Conservation (phyloP, 2,113 vertebrate species). For the Okapia johnstoni region DNA sequence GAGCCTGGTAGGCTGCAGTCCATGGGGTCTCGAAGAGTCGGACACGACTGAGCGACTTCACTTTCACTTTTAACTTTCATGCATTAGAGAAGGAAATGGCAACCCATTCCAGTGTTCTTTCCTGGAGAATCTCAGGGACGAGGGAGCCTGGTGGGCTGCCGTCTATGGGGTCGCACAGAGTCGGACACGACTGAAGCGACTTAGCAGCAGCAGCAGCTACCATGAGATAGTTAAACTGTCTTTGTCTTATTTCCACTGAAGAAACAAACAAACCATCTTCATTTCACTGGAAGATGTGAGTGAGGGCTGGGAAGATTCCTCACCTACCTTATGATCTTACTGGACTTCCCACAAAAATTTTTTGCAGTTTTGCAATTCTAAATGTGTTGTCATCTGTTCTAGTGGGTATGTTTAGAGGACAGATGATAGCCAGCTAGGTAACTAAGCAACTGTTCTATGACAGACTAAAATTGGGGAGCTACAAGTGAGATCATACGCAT, state of each 20-base stretch:
- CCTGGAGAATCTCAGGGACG: too few relatives aligned
- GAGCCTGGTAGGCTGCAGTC: too few relatives aligned
- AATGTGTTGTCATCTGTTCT: not conserved
- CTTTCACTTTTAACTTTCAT: too few relatives aligned
- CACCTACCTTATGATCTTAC: not conserved
- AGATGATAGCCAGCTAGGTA: not conserved
- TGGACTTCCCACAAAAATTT: not conserved
- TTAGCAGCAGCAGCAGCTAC: too few relatives aligned
- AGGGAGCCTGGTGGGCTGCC: too few relatives aligned
- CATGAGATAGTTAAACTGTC: not conserved
- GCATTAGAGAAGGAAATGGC: too few relatives aligned
- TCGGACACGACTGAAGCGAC: too few relatives aligned
- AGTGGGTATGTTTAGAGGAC: not conserved
- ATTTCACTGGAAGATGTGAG: not conserved
- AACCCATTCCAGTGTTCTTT: too few relatives aligned
- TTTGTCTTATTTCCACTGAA: not conserved
- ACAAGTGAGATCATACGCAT: not conserved
- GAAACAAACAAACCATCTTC: not conserved
- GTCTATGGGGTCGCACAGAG: too few relatives aligned
- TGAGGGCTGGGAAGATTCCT: not conserved
- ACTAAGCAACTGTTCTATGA: not conserved
- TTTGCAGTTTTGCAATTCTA: not conserved
- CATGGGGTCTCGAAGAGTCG: too few relatives aligned
- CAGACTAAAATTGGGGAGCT: not conserved
- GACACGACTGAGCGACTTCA: too few relatives aligned